A percentile compares a stretch with the other conserved stretches of the same genome.
phyloP scores from a whole-genome alignment of 2,888 invertebrate genomes.

The Amphipoea lucens region DNA sequence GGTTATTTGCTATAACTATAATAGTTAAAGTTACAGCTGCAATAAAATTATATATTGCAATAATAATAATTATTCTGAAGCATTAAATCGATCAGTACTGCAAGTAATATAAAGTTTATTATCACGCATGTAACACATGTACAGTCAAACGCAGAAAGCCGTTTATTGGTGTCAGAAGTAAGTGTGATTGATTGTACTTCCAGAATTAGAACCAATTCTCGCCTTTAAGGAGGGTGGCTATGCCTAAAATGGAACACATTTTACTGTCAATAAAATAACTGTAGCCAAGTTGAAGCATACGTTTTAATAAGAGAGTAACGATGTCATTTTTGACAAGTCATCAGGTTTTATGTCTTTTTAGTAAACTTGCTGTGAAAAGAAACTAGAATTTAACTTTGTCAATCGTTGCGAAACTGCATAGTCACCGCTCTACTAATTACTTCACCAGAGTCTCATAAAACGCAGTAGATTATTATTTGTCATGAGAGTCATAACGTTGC shows the following conservation, averaged over 20 bases:
- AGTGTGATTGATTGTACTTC: slow-evolving; percentile 86
- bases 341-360: background rate
- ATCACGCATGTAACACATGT: slow-evolving; percentile 47
- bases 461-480: slow-evolving; percentile 43
- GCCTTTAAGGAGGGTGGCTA: slow-evolving; percentile 76
- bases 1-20: slow-evolving; percentile 4
- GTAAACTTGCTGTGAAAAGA: background rate
- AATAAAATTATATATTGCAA: slow-evolving; percentile 37
- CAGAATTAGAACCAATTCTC: slow-evolving; percentile 85
- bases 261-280: slow-evolving; percentile 45
- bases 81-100: slow-evolving; percentile 24
- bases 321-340: background rate
- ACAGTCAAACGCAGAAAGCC: slow-evolving; percentile 74
- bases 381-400: slow-evolving; percentile 5
- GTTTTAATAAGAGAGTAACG: background rate
- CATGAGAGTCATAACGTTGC: slow-evolving; percentile 52
- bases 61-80: slow-evolving; percentile 41
- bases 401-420: slow-evolving; percentile 26
- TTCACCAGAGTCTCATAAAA: slow-evolving; percentile 39
- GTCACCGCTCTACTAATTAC: slow-evolving; percentile 48
- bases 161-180: slow-evolving; percentile 77
- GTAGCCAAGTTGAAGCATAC: slow-evolving; percentile 1
- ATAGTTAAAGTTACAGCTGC: slow-evolving; percentile 13
- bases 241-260: slow-evolving; percentile 69
- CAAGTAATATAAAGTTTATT: slow-evolving; percentile 42